These are phyloP conservation scores for Hirtodrosophila trivittata DNA, from an alignment of 2,888 invertebrate genomes.

Conservation along the genomic window DNA sequence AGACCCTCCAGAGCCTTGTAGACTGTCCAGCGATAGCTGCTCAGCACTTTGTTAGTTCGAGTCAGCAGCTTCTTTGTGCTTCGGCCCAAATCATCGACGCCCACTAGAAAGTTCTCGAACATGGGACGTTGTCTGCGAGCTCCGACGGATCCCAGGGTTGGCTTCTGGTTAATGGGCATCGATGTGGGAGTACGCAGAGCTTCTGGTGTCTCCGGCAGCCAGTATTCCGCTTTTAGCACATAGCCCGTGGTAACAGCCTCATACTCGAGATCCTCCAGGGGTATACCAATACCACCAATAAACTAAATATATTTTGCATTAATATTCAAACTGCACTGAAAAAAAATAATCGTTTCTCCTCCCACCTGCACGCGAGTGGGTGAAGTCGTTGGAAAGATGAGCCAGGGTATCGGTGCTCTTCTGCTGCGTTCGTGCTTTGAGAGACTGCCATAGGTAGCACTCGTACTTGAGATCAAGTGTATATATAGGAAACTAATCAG, in stretches of 20 bases:
- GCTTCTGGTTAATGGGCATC: slow-evolving; percentile 56
- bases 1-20: slow-evolving; percentile 80
- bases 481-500: slow-evolving; percentile 25
- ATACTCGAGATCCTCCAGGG: slow-evolving; percentile 76
- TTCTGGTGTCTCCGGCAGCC: slow-evolving; percentile 74
- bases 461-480: slow-evolving; percentile 9
- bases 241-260: slow-evolving; percentile 82
- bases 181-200: slow-evolving; percentile 61
- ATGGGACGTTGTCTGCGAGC: slow-evolving; percentile 56
- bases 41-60: slow-evolving; percentile 60
- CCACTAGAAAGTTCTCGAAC: slow-evolving; percentile 70
- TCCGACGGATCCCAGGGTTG: slow-evolving; percentile 59
- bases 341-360: too few relatives aligned
- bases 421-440: slow-evolving; percentile 64
- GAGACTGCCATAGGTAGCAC: slow-evolving; percentile 38
- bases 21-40: slow-evolving; percentile 80
- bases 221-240: slow-evolving; percentile 82
- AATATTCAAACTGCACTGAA: too few relatives aligned
- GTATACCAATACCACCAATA: slow-evolving; percentile 82
- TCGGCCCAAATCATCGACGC: slow-evolving; percentile 61
- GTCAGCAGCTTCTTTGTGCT: slow-evolving; percentile 58
- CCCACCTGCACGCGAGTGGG: slow-evolving; percentile 82
- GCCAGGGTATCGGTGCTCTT: slow-evolving; percentile 60
- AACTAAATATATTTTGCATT: too few relatives aligned
- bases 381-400: slow-evolving; percentile 81